A percentile compares a stretch with the other conserved stretches of the same genome.
Conservation (phyloP, 1,140 invertebrate species). For the Cherax quadricarinatus region DNA sequence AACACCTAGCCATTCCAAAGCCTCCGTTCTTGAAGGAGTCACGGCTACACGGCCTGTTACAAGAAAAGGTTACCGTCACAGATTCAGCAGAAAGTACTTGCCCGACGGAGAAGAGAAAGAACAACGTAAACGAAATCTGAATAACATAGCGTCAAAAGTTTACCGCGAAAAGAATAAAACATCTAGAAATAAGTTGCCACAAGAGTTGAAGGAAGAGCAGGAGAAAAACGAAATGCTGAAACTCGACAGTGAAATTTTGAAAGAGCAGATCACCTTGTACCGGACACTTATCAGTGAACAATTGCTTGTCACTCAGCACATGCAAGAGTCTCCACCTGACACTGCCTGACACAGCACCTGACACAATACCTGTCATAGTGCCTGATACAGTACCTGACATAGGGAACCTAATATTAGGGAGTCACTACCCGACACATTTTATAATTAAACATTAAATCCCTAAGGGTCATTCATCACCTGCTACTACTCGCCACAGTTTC, state of each 20-base stretch:
- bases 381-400: too few species aligned
- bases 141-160: background rate
- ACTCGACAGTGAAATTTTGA: background rate
- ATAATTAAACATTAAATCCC: too few species aligned
- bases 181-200: background rate
- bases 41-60: too few species aligned
- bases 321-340: too few species aligned
- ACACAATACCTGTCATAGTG: too few species aligned
- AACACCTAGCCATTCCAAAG: too few species aligned
- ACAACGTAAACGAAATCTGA: background rate
- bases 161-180: background rate
- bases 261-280: background rate
- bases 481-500: too few species aligned
- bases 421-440: too few species aligned
- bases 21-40: too few species aligned
- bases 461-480: too few species aligned
- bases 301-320: background rate
- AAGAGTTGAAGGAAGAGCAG: background rate
- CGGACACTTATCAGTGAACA: background rate
- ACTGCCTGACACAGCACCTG: too few species aligned
- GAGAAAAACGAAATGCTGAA: background rate
- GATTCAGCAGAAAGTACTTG: background rate
- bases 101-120: background rate
- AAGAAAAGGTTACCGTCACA: background rate
- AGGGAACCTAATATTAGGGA: too few species aligned